Conservation (phyloP, 2,113 vertebrate species). For the Heterocephalus glaber region DNA sequence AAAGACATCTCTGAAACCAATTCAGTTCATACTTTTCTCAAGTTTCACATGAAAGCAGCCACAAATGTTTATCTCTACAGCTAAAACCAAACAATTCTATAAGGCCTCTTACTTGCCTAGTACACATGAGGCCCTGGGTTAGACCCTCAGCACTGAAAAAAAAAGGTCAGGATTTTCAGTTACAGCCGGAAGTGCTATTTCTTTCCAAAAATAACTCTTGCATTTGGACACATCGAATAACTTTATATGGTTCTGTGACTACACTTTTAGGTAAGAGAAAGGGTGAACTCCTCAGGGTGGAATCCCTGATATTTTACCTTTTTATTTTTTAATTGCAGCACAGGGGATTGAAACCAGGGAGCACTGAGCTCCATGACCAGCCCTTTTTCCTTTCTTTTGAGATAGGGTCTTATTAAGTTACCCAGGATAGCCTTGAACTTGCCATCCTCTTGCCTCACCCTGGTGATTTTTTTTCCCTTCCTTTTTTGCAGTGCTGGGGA, state of each 20-base stretch:
- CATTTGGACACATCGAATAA: background rate
- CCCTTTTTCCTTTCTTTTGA: background rate
- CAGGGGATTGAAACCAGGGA: background rate
- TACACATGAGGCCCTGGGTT: background rate
- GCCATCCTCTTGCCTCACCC: background rate
- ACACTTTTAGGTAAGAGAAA: background rate
- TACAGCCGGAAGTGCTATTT: constrained; percentile 33
- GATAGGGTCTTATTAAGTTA: background rate
- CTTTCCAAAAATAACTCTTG: constrained; percentile 3
- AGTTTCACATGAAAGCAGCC: background rate
- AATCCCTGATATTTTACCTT: background rate
- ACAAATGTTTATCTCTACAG: constrained; percentile 20
- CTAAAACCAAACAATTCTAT: background rate
- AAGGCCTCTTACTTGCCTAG: background rate
- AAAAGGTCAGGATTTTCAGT: background rate
- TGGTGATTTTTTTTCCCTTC: background rate
- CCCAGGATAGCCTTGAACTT: background rate
- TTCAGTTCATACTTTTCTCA: background rate
- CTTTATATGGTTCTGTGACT: background rate
- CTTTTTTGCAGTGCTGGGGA: background rate
- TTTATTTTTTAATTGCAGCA: background rate
- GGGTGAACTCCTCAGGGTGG: background rate
- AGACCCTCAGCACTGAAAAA: background rate
- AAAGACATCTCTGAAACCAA: constrained; percentile 35
- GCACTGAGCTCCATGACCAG: background rate